Evolutionary conservation across 1,140 invertebrate species (phyloP), one percentile per base, ranked within the genome.

Genomic region (Campoletis sonorensis): DNA sequence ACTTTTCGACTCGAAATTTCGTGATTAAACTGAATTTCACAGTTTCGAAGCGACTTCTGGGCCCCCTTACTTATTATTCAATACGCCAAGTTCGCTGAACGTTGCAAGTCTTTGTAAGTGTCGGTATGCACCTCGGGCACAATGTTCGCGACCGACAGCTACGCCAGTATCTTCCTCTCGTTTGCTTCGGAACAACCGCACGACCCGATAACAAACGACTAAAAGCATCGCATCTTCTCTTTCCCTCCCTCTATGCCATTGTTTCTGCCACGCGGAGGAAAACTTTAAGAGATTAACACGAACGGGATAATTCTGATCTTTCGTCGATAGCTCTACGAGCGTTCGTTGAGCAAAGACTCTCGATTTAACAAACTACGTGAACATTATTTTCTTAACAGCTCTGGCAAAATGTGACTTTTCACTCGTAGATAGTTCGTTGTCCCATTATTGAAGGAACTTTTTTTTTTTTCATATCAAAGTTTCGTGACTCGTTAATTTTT

Each of bases 191-290:
- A 51, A 58, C 58, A 58, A 75, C 58, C 72, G 72, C n/a, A 45
- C 45, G 27, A 40, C 21, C 72, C 54, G 72, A 27, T 75, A 75
- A 75, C 72, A 75, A 75, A 75, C 72, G 72, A 75, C 72, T 75
- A 58, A 58, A 2, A 75, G 30, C 40, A 45, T 45, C 21, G n/a
- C 21, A 58, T 11, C 54, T 58, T 21, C 54, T 58, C 54, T 18
- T n/a, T 21, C 16, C 5, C 40, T 45, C 71, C 21, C 45, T 18
- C 40, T 45, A 5, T 45, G 33, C 16, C 37, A 5, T 11, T 45
- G 8, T 45, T 45, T 13, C 40, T 13, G 8, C 13, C 11, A 45
- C 1, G 40, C 40, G 5, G 8, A 45, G 8, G 72, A 49, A 75
- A 75, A 75, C 21, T 75, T 75, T 58, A 51, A 18, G 37, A 58